Conservation (phyloP, 2,797 vertebrate genomes). For the Galaxias olidus region DNA sequence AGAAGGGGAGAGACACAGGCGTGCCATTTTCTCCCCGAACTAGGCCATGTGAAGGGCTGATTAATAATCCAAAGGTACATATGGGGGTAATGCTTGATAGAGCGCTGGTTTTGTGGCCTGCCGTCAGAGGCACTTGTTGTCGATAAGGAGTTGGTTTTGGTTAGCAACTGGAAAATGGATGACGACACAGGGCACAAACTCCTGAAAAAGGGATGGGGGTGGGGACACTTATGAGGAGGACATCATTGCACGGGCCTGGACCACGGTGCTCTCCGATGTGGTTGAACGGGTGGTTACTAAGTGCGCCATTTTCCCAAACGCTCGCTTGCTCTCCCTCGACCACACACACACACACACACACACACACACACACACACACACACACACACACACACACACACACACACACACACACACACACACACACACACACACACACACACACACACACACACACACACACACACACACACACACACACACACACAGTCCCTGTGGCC, state of each 20-base stretch:
- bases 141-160: conserved; percentile 16
- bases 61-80: conserved; percentile 74
- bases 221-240: background rate
- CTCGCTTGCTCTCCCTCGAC: background rate
- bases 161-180: conserved; percentile 13
- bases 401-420: background rate
- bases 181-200: conserved; percentile 25
- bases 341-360: conserved; percentile 14
- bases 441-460: conserved; percentile 7
- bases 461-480: too few species aligned
- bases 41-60: conserved; percentile 66
- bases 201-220: conserved; percentile 5
- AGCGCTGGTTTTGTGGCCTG: conserved; percentile 31
- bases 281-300: background rate
- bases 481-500: background rate
- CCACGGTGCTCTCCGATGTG: background rate
- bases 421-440: conserved; percentile 6
- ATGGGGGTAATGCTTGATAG: conserved; percentile 66
- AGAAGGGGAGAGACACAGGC: conserved; percentile 38
- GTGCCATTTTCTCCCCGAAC: conserved; percentile 50
- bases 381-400: background rate
- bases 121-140: conserved; percentile 51
- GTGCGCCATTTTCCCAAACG: background rate
- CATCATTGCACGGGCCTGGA: background rate
- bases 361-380: background rate